Conservation (phyloP, 1,140 invertebrate species). For the Formica exsecta region DNA sequence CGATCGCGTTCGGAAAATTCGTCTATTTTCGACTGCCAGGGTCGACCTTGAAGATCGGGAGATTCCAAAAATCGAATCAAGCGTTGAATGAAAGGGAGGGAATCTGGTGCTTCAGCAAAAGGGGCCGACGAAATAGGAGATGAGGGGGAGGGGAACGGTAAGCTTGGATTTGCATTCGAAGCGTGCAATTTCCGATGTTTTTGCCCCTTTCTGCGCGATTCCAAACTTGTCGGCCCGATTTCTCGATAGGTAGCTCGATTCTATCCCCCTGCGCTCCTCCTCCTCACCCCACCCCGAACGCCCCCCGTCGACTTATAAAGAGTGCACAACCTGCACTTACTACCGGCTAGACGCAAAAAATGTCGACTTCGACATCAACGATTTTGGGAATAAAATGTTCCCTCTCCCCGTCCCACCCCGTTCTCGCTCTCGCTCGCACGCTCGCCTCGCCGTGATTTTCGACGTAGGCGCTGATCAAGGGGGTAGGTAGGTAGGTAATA, state of each 20-base stretch:
- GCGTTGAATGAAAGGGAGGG: conserved; percentile 32
- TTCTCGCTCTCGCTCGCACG: conserved; percentile 38
- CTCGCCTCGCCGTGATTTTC: conserved; percentile 74
- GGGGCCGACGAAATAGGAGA: conserved; percentile 12
- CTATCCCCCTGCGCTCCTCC: conserved; percentile 41
- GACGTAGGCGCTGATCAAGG: conserved; percentile 81
- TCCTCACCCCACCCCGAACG: not conserved
- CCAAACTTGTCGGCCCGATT: conserved; percentile 59
- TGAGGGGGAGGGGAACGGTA: conserved; percentile 3
- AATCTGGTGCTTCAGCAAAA: not conserved
- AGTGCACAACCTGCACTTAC: conserved; percentile 84
- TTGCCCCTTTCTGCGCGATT: conserved; percentile 75
- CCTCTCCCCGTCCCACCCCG: conserved; percentile 2
- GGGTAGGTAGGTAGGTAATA: conserved; percentile 77
- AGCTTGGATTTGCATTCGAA: conserved; percentile 82
- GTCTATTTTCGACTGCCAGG: not conserved
- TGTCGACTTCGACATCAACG: conserved; percentile 73
- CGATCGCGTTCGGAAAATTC: not conserved
- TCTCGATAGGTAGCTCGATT: conserved; percentile 57
- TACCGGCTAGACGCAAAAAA: conserved; percentile 86
- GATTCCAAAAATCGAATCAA: conserved; percentile 43
- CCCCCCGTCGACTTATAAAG: conserved; percentile 11
- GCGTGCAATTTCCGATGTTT: conserved; percentile 82
- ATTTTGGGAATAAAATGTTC: conserved; percentile 66
- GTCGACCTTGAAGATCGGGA: conserved; percentile 19